A percentile compares a stretch with the other conserved stretches of the same genome.
These are phyloP conservation scores for Avahi laniger DNA, from an alignment of 2,797 vertebrate genomes.

Conservation along the genomic window DNA sequence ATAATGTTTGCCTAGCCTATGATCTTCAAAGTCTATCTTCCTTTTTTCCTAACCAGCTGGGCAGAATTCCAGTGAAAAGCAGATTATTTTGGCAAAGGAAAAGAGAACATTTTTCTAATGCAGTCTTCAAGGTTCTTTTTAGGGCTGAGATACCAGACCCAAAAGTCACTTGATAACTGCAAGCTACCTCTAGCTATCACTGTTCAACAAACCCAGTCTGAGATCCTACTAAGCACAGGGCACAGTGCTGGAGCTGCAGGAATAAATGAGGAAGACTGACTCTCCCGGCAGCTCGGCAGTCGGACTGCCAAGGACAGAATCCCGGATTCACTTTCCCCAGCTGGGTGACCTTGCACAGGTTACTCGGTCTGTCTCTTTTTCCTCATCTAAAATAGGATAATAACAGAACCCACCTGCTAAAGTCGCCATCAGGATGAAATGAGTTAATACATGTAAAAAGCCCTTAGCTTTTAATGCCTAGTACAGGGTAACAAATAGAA, in stretches of 20 bases:
- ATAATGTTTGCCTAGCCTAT: neutral
- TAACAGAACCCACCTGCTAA: neutral
- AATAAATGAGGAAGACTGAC: neutral
- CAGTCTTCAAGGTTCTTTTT: neutral
- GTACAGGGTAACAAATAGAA: neutral
- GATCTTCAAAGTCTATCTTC: neutral
- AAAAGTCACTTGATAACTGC: neutral
- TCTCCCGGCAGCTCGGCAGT: neutral
- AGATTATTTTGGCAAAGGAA: neutral
- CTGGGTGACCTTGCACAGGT: neutral
- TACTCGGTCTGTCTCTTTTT: neutral
- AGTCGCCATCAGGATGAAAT: neutral
- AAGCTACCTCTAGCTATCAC: neutral
- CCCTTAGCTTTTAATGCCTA: neutral
- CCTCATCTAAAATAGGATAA: neutral
- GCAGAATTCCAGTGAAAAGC: constrained; percentile 18
- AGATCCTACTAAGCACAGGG: neutral
- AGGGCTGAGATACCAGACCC: neutral
- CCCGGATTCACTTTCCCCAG: neutral
- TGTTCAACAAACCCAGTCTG: neutral
- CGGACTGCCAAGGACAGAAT: neutral
- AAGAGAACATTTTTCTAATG: neutral
- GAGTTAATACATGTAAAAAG: neutral
- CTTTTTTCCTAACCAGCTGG: constrained; percentile 24
- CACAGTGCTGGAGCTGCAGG: fast-evolving